A percentile compares a stretch with the other conserved stretches of the same genome.
These are phyloP conservation scores for Lamellibrachia satsuma DNA, from an alignment of 2,888 invertebrate genomes.

Conservation along the genomic window DNA sequence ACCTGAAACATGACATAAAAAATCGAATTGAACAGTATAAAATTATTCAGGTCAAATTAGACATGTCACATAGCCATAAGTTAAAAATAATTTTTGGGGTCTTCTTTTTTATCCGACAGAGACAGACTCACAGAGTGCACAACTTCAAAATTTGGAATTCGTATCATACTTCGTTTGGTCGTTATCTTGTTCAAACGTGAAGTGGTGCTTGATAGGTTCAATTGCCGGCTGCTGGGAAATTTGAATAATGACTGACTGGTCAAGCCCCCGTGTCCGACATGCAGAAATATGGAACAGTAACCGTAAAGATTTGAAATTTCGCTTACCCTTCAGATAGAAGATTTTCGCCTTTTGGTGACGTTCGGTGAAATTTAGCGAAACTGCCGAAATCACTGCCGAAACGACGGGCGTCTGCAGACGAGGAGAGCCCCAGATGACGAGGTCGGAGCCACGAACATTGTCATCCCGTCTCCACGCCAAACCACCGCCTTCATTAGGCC, in stretches of 20 bases:
- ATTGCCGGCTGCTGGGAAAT: not conserved
- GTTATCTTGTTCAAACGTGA: slow-evolving; percentile 10
- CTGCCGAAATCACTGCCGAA: slow-evolving; percentile 12
- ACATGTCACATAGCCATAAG: too few species aligned
- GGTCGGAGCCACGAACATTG: not conserved
- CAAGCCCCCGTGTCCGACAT: not conserved
- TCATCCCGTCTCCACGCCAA: not conserved
- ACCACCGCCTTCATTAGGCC: not conserved
- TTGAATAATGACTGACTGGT: not conserved
- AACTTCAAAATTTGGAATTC: not conserved
- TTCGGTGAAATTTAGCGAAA: not conserved
- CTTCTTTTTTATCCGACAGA: too few species aligned
- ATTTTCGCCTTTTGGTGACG: not conserved
- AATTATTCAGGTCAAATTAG: too few species aligned
- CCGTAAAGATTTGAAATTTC: not conserved
- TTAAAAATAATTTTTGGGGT: too few species aligned
- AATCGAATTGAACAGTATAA: too few species aligned
- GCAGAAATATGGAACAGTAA: not conserved
- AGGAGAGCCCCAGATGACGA: not conserved
- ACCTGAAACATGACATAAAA: too few species aligned
- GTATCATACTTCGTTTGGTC: not conserved
- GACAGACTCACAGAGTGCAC: not conserved
- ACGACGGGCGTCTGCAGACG: not conserved
- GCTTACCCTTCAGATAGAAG: not conserved
- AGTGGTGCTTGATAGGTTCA: slow-evolving; percentile 7